Evolutionary conservation across 2,113 vertebrate species (phyloP).

Genomic region (Macquaria ambigua): DNA sequence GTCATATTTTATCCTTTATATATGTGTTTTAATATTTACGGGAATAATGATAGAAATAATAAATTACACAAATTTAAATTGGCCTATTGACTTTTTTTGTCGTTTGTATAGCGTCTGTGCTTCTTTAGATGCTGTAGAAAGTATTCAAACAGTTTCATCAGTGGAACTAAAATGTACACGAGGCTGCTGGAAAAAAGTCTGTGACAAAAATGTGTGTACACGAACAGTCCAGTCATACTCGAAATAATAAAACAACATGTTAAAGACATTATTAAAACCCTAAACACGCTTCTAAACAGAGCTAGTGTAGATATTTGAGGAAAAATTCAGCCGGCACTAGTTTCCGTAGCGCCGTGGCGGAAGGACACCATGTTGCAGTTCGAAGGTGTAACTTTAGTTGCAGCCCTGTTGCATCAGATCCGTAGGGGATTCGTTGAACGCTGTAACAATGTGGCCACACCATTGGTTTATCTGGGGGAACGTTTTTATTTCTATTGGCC

Average conservation of each 20-base stretch:
- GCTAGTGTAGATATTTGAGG: background rate
- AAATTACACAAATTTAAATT: background rate
- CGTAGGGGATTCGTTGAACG: slow-evolving; percentile 83
- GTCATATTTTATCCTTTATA: background rate
- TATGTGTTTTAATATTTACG: background rate
- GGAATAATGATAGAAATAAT: background rate
- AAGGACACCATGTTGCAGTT: slow-evolving; percentile 82
- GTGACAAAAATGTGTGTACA: no score
- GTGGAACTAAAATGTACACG: background rate
- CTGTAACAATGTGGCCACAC: slow-evolving; percentile 75
- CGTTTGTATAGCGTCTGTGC: background rate
- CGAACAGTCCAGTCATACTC: no score
- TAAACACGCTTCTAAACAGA: background rate
- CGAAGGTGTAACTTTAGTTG: slow-evolving; percentile 85
- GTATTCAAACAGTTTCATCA: no score
- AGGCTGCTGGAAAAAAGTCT: background rate
- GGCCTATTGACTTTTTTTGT: background rate
- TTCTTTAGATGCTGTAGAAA: background rate
- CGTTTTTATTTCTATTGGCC: slow-evolving; percentile 73
- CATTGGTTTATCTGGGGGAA: slow-evolving; percentile 74
- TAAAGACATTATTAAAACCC: background rate
- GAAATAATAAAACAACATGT: rapidly evolving
- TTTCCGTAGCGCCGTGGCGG: slow-evolving; percentile 76
- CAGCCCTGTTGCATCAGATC: slow-evolving; percentile 89
- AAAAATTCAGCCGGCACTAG: slow-evolving; percentile 72